A percentile compares a stretch with the other conserved stretches of the same genome.
Conservation (phyloP, 2,113 vertebrate species). For the Nesoenas mayeri region DNA sequence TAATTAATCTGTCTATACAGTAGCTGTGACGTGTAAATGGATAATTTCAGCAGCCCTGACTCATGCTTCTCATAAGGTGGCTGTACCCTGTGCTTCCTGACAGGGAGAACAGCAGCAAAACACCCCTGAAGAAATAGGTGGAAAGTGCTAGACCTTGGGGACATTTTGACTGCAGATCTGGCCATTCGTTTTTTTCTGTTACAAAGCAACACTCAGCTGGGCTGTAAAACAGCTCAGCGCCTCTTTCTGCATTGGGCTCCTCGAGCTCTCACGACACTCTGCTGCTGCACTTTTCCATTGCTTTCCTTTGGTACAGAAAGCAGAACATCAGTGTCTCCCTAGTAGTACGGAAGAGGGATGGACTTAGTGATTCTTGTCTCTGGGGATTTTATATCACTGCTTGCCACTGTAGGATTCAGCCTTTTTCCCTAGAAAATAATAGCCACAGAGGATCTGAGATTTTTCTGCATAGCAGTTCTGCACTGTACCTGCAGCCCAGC, state of each 20-base stretch:
- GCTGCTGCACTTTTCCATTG: neutral
- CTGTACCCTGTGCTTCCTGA: neutral
- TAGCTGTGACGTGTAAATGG: slow-evolving; percentile 25
- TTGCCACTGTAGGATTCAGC: neutral
- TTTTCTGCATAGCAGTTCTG: neutral
- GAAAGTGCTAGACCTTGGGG: neutral
- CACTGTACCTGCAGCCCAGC: neutral
- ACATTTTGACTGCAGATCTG: neutral
- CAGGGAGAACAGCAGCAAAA: neutral
- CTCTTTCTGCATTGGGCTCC: neutral
- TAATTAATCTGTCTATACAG: neutral
- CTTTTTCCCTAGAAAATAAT: neutral
- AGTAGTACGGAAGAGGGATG: neutral
- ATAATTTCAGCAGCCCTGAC: slow-evolving; percentile 22
- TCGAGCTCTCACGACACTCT: neutral
- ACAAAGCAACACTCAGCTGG: neutral
- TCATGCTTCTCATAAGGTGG: neutral
- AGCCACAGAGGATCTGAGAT: neutral
- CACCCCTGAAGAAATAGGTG: neutral
- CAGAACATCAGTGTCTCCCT: neutral
- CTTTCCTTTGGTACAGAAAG: neutral
- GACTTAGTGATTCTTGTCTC: neutral
- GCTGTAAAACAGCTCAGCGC: neutral
- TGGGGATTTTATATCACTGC: neutral
- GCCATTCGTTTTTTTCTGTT: neutral